phyloP scores from a whole-genome alignment of 2,113 vertebrate species.

The Marcusenius ussheri region DNA sequence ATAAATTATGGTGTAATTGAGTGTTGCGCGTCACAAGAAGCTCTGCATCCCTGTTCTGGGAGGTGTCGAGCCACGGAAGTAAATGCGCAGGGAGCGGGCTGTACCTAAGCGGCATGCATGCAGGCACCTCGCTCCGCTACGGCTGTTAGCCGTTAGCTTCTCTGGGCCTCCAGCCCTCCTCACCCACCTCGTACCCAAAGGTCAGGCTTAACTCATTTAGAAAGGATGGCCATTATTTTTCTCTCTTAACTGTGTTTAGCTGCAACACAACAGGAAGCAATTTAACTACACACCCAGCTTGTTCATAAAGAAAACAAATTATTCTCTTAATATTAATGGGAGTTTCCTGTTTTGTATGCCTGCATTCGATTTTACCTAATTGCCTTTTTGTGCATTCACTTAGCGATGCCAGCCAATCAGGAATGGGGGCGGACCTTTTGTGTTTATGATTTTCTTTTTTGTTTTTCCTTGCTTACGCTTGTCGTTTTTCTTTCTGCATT shows the following conservation, averaged over 20 bases:
- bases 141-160: neutral
- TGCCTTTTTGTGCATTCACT: neutral
- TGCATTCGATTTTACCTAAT: neutral
- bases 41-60: neutral
- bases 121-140: neutral
- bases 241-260: neutral
- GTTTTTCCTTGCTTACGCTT: neutral
- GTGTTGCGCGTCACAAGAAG: neutral
- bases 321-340: neutral
- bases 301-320: neutral
- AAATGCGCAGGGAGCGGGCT: neutral
- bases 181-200: neutral
- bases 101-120: neutral
- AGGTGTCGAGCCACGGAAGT: neutral
- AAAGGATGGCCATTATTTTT: neutral
- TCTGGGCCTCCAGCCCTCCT: neutral
- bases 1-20: neutral
- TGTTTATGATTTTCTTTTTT: neutral
- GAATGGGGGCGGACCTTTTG: neutral
- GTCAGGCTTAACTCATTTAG: neutral
- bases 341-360: neutral
- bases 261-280: neutral
- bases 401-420: neutral
- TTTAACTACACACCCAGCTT: neutral
- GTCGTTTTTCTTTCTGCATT: neutral